Evolutionary conservation across 2,113 vertebrate genomes (phyloP), one percentile per base, ranked within the genome.

Genomic region (Zeus faber): DNA sequence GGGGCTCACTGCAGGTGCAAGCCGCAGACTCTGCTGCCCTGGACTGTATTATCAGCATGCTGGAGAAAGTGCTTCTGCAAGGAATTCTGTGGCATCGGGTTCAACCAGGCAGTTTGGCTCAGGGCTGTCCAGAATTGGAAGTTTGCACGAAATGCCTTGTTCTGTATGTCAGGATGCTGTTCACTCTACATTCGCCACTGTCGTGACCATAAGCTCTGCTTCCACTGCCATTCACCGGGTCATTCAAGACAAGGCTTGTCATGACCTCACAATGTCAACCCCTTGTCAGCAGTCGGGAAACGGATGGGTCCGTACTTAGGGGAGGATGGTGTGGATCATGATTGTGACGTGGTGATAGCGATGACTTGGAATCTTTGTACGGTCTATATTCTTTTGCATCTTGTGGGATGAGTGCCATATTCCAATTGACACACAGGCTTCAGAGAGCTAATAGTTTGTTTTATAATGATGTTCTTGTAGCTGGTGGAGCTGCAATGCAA

Each of bases 241-340:
- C 29, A 31, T 31, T 2, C 29, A 6, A 31, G 29, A 31, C 2
- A 11, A 6, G 29, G 16, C 6, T 31, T 31, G 29, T 31, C 29
- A 6, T 31, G 29, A 8, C 6, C 11, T 11, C 1, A 1, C 11
- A n/a, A 39, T 4, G 10, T 11, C 10, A 5, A 5, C 35, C 10
- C 9, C 37, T 39, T 13, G 4, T 5, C 2, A 11, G 10, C 11
- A 4, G 8, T 13, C 8, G 37, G 37, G 14, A 55, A 55, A 55
- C 37, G 25, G 11, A 44, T 4, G 9, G 40, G 16, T 55, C 53
- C 44, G 39, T 13, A 14, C 16, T 6, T 18, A 3, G 39, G 37
- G 53, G 53, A 55, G 53, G 53, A 25, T 39, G 16, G 39, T 27
- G 37, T 23, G 44, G 53, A 55, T 55, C 53, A 10, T 14, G 27